Base-by-base conservation (phyloP, 2,888 invertebrate species). In the Vesta saturnalis region DNA sequence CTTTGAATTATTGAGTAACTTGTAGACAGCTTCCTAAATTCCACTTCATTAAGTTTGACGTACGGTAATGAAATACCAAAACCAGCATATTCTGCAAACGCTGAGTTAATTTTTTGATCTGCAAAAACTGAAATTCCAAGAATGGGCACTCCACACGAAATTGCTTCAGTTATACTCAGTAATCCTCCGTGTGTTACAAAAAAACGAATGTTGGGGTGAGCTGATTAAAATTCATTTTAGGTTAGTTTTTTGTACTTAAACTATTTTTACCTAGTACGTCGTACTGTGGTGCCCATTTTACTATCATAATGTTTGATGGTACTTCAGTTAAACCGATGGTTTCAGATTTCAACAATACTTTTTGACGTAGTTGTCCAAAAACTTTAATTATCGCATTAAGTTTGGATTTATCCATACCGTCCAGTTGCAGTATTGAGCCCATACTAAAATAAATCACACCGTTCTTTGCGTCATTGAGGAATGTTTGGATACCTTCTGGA, bases 171-270 rank as follows among this genome's bases (percentile, higher is more conserved):
- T 15, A 85, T 81, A 69, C 87, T 87, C 74, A 88, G 83, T 47
- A 87, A 80, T 0, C 89, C 89, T 23, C 87, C 89, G 74, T 88
- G 86, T 14, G 87, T 87, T 62, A 89, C 86, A 72, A 89, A 88
- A 0, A 87, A 76, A 66, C 83, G 84, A 1, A 88, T 83, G 61
- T 87, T 87, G 1, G 82, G 81, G 77, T 89, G 88, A 1, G 85
- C 86, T 87, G 23, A 18, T 8, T 8, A 15, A 14, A 2, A 18
- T 18, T 18, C 6, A n/a, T 2, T 43, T 43, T 43, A 2, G 12
- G 2, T 5, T 15, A 12, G 15, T 14, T 46, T 5, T 49, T 16
- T 8, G 4, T 18, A n/a, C n/a, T 15, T 49, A 12, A 19, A 52
- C 1, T n/a, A 39, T 12, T 39, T 21, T 21, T 52, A 52, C 67